phyloP scores from a whole-genome alignment of 2,797 vertebrate genomes.

The Sebastes oblongus region DNA sequence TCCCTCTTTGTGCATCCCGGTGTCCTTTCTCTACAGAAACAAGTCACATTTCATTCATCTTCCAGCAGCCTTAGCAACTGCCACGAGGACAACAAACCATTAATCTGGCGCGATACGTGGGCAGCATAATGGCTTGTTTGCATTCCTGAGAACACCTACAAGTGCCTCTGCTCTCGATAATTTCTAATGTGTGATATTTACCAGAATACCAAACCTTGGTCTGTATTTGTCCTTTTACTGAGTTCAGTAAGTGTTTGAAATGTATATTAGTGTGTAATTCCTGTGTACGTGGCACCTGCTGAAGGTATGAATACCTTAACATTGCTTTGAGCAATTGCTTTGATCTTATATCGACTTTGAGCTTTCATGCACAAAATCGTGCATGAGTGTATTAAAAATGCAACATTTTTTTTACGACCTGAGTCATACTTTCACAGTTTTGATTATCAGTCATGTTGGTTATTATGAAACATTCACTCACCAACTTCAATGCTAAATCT shows the following conservation, averaged over 20 bases:
- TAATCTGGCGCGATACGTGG: slow-evolving; percentile 49
- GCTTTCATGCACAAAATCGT: slow-evolving; percentile 8
- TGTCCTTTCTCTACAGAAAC: slow-evolving; percentile 32
- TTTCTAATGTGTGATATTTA: slow-evolving; percentile 21
- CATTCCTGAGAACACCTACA: slow-evolving; percentile 38
- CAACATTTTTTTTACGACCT: not conserved
- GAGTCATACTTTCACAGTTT: not conserved
- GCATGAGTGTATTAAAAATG: slow-evolving; percentile 5
- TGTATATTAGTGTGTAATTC: not conserved
- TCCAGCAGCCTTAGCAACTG: slow-evolving; percentile 52
- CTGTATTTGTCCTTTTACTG: slow-evolving; percentile 17
- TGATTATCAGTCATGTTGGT: not conserved
- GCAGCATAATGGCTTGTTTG: slow-evolving; percentile 38
- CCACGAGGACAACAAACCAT: slow-evolving; percentile 58
- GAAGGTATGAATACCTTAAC: slow-evolving; percentile 3
- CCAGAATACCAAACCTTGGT: not conserved
- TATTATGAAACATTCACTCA: slow-evolving; percentile 11
- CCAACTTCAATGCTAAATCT: not conserved
- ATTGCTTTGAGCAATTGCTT: slow-evolving; percentile 5
- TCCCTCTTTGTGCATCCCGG: slow-evolving; percentile 28
- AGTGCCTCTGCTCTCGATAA: slow-evolving; percentile 1
- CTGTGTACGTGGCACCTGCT: not conserved
- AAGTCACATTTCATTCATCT: slow-evolving; percentile 70
- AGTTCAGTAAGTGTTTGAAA: not conserved
- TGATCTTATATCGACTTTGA: slow-evolving; percentile 28